phyloP scores from a whole-genome alignment of 2,888 invertebrate genomes.

The Synergus laeviventris region DNA sequence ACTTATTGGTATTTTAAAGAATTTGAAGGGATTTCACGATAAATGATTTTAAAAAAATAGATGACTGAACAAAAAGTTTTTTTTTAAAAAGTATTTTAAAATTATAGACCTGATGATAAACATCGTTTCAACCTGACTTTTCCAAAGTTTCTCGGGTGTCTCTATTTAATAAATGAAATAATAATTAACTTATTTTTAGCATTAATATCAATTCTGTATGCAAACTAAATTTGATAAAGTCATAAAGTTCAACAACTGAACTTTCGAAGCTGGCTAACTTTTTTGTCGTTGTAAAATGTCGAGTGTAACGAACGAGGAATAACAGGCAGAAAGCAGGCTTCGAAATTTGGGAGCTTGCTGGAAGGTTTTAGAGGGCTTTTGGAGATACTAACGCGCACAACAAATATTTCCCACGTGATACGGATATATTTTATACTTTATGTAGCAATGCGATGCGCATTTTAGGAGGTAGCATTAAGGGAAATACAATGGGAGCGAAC shows the following conservation, averaged over 20 bases:
- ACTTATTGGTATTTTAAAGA: too few relatives aligned
- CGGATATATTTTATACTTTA: conserved; percentile 36
- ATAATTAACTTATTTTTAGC: neutral
- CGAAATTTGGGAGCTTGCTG: conserved; percentile 5
- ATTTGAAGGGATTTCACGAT: too few relatives aligned
- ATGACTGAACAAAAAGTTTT: neutral
- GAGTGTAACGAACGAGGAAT: neutral
- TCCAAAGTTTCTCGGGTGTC: neutral
- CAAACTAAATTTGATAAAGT: conserved; percentile 2
- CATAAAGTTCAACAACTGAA: conserved; percentile 3
- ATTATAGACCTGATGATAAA: neutral
- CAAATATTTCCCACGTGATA: conserved; percentile 24
- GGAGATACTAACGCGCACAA: neutral
- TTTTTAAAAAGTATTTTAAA: neutral
- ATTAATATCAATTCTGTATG: neutral
- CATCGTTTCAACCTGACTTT: too few relatives aligned
- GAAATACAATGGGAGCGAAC: conserved; percentile 20
- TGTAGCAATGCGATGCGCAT: conserved; percentile 34
- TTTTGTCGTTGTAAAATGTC: conserved; percentile 16
- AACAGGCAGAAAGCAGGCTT: neutral
- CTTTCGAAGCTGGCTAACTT: conserved; percentile 5
- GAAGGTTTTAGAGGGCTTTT: conserved; percentile 34
- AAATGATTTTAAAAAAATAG: too few relatives aligned
- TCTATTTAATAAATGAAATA: neutral
- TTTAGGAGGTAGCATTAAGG: conserved; percentile 27